Evolutionary conservation across 2,888 invertebrate genomes (phyloP).

Genomic region (Isoperla grammatica): DNA sequence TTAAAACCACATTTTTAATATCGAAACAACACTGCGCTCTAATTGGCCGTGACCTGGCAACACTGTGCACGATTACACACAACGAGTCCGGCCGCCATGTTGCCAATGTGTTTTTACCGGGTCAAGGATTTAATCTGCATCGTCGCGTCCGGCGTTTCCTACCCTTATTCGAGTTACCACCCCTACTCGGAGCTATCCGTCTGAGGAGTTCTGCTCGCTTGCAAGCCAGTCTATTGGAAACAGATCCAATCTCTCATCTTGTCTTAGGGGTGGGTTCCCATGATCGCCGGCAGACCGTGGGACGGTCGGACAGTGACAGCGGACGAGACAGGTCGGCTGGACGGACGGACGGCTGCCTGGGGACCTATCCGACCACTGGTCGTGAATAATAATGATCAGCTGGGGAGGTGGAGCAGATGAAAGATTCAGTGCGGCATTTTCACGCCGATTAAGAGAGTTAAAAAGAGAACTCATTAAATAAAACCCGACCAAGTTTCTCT

Average conservation of each 20-base stretch:
- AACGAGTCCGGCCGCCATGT: not conserved
- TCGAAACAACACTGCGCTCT: conserved; percentile 49
- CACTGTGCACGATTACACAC: not conserved
- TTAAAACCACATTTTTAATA: conserved; percentile 27
- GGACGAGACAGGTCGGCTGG: too few species aligned
- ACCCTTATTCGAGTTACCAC: not conserved
- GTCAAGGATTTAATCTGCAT: conserved; percentile 2
- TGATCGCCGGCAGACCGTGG: too few species aligned
- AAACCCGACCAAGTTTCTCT: too few species aligned
- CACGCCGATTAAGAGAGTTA: too few species aligned
- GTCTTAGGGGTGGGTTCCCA: not conserved
- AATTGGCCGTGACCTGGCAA: conserved; percentile 31
- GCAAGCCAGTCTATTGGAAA: conserved; percentile 1
- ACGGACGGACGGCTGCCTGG: too few species aligned
- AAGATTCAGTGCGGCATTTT: too few species aligned
- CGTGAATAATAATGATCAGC: too few species aligned
- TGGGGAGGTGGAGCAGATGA: too few species aligned
- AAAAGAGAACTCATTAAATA: too few species aligned
- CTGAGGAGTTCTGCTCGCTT: too few species aligned
- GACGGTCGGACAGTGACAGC: too few species aligned
- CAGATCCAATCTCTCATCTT: conserved; percentile 8
- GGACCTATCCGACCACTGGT: too few species aligned
- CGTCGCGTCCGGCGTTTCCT: not conserved
- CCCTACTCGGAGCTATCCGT: not conserved
- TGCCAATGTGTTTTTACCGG: not conserved